Percentiles rank a stretch among this genome's conserved stretches.
Evolutionary conservation across 23 tunicate genomes (phyloP).

Genomic region (Styela clava): DNA sequence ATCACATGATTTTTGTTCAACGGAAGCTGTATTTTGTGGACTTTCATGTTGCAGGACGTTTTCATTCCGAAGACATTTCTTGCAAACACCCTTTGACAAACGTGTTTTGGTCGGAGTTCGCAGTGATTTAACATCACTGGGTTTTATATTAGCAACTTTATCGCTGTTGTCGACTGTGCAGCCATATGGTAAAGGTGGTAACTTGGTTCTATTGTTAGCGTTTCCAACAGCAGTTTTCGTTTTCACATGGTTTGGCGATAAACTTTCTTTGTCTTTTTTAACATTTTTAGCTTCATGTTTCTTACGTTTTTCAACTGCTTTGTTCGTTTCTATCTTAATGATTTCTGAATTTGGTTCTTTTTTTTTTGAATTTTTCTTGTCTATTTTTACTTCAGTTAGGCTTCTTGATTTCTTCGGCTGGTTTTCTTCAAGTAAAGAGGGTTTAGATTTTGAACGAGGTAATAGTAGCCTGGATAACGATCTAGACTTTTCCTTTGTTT

Average conservation of each 20-base stretch:
- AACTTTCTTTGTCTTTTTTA: neutral
- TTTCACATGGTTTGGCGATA: neutral
- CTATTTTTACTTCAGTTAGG: neutral
- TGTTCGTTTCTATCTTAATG: neutral
- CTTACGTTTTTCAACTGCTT: neutral
- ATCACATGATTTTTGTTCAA: neutral
- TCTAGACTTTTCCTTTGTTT: neutral
- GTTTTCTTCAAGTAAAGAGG: neutral
- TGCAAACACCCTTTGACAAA: neutral
- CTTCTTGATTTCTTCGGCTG: neutral
- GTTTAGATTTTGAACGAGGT: neutral
- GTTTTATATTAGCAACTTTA: neutral
- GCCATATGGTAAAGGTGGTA: neutral
- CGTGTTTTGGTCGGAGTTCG: neutral
- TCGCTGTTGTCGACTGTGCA: neutral
- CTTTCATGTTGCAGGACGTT: neutral
- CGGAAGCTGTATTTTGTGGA: neutral
- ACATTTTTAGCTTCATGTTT: neutral
- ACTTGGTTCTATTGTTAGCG: neutral
- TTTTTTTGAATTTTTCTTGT: neutral
- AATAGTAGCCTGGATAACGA: neutral
- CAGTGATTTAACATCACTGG: neutral
- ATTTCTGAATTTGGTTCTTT: neutral
- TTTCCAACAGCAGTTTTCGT: neutral
- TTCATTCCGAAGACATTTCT: neutral